Percentiles rank a stretch among this genome's conserved stretches.
Conservation (phyloP, 2,888 invertebrate species). For the Orchesella flavescens region DNA sequence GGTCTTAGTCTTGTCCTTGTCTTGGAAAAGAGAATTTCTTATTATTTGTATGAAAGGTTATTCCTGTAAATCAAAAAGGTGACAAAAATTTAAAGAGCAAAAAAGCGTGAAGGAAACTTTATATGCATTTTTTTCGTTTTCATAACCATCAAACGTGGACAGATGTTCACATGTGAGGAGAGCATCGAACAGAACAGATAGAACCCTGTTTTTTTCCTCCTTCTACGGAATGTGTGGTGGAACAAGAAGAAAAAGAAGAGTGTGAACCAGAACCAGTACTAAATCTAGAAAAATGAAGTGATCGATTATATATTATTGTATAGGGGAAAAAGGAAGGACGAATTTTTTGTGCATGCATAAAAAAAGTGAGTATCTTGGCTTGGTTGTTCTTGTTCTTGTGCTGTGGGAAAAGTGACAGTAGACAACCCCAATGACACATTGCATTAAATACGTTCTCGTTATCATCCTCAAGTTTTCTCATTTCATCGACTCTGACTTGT, state of each 20-base stretch:
- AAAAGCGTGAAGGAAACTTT: neutral
- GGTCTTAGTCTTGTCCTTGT: no score
- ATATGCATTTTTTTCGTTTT: neutral
- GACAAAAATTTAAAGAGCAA: neutral
- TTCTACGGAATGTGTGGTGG: neutral
- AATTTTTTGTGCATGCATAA: neutral
- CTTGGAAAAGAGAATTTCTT: no score
- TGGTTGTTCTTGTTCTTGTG: no score
- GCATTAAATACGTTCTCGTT: neutral
- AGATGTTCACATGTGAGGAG: neutral
- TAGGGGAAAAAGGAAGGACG: no score
- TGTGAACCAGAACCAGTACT: neutral
- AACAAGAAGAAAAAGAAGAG: no score
- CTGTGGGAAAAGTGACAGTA: neutral
- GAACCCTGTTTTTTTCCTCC: neutral
- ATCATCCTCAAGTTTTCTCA: neutral
- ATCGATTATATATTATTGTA: neutral
- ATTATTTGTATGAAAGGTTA: no score
- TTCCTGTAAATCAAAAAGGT: no score
- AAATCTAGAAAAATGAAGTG: neutral
- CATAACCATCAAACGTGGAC: slow-evolving; percentile 1
- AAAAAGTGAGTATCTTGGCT: no score
- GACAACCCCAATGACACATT: neutral
- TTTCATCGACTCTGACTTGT: neutral
- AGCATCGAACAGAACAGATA: neutral